phyloP scores from a whole-genome alignment of 2,113 vertebrate species.

The Daphoenositta chrysoptera region DNA sequence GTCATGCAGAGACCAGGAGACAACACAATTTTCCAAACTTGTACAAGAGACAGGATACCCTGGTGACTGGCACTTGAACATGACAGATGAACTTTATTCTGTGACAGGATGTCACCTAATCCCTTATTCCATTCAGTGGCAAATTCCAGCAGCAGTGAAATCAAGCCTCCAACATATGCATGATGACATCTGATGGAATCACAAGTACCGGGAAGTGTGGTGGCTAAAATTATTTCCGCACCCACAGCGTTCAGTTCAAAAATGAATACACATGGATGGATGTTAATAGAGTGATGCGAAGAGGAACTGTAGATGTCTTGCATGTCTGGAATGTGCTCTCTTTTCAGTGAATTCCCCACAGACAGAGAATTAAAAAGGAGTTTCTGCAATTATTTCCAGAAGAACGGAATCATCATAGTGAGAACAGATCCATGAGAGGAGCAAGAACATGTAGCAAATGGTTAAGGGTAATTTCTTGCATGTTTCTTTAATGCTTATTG shows the following conservation, averaged over 20 bases:
- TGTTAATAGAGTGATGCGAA: not conserved
- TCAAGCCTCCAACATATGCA: not conserved
- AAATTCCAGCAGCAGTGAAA: not conserved
- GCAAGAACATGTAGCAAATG: not conserved
- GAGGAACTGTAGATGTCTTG: not conserved
- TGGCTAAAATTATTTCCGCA: not conserved
- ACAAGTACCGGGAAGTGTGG: not conserved
- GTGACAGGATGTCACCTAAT: not conserved
- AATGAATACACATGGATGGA: not conserved
- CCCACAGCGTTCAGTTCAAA: not conserved
- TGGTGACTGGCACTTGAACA: not conserved
- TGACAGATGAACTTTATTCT: not conserved
- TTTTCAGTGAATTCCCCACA: not conserved
- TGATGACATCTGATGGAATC: not conserved
- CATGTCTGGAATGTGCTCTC: not conserved
- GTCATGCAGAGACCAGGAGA: not conserved
- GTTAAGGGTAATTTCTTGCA: conserved; percentile 3
- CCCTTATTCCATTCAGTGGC: not conserved
- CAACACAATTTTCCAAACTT: not conserved
- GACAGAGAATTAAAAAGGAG: not conserved
- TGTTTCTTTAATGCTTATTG: not conserved
- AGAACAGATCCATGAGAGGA: not conserved
- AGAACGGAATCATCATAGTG: not conserved
- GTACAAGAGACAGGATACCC: not conserved
- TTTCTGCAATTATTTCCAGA: conserved; percentile 16